Evolutionary conservation across 2,113 vertebrate species (phyloP), one percentile per base, ranked within the genome.

Genomic region (Eidolon helvum): DNA sequence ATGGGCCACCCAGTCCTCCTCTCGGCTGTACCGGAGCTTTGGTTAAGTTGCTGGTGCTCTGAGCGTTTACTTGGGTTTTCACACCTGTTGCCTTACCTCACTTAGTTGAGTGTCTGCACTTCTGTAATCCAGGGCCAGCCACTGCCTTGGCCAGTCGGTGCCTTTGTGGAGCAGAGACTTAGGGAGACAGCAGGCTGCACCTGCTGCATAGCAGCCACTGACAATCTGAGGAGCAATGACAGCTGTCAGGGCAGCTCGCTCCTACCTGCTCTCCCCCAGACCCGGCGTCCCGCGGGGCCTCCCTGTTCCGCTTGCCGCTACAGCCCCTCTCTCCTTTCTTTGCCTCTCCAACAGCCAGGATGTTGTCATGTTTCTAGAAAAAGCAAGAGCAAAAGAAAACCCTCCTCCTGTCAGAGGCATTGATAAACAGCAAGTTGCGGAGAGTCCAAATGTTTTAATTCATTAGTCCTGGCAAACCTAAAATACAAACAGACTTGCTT

Each of bases 21-120:
- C 90, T 94, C 94, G 61, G 84, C 95, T 96, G 95, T 85, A 94
- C 91, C 91, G 96, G 96, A 98, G 98, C 91, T 96, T 95, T 97
- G 95, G 97, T 97, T 95, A 98, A 98, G 96, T 96, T 94, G 89
- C 98, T 92, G 97, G 96, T 97, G 97, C 96, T 92, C 95, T 61
- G 93, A 94, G 90, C 69, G 0, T 97, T 96, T 97, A 95, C 96
- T 95, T 96, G 77, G n/a, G 71, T 97, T 98, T 98, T 97, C 98
- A 98, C 98, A 99, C 98, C 99, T 99, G 98, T 98, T 97, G 98
- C 97, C 99, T 99, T 99, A 99, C 99, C 99, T 99, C 99, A 98
- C 98, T 99, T 97, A 98, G 98, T 92, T 71, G 98, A 98, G 98
- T 97, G 98, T 98, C 98, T 98, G 98, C 98, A 96, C 98, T 98